phyloP scores from a whole-genome alignment of 2,888 invertebrate genomes.

The Pristionchus fissidentatus region DNA sequence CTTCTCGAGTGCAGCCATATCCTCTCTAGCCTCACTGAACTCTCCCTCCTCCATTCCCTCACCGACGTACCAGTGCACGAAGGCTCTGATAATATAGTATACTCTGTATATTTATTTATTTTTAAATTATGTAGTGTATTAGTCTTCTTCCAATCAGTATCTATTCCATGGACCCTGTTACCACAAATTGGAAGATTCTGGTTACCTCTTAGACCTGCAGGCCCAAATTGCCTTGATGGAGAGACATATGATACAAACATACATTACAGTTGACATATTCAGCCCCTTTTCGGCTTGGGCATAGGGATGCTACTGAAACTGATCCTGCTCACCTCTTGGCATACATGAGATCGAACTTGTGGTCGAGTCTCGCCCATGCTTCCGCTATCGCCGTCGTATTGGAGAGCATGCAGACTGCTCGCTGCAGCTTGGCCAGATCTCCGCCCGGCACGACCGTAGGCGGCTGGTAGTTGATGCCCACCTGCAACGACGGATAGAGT shows the following conservation, averaged over 20 bases:
- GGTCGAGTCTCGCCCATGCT: conserved; percentile 44
- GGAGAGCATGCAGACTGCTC: conserved; percentile 53
- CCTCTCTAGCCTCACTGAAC: conserved; percentile 77
- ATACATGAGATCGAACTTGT: conserved; percentile 47
- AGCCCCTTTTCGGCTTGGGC: too few relatives aligned
- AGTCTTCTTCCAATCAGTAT: too few relatives aligned
- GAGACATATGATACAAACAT: too few relatives aligned
- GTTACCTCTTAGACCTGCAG: too few relatives aligned
- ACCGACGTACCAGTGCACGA: conserved; percentile 77
- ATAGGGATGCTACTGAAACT: background rate
- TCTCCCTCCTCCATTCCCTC: conserved; percentile 77
- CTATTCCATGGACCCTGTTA: too few relatives aligned
- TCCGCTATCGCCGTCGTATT: conserved; percentile 65
- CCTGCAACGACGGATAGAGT: conserved; percentile 76
- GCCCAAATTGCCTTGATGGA: too few relatives aligned
- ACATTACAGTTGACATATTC: too few relatives aligned
- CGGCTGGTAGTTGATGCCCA: conserved; percentile 48
- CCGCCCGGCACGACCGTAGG: conserved; percentile 44
- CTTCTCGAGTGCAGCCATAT: conserved; percentile 76
- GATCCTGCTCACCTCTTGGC: conserved; percentile 75
- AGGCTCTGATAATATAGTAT: conserved; percentile 59
- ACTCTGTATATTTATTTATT: too few relatives aligned
- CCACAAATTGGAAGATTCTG: too few relatives aligned
- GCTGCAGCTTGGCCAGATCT: conserved; percentile 44
- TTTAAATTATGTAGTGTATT: too few relatives aligned